Base-by-base conservation (phyloP, 2,888 invertebrate species). In the Phaedon cochleariae region DNA sequence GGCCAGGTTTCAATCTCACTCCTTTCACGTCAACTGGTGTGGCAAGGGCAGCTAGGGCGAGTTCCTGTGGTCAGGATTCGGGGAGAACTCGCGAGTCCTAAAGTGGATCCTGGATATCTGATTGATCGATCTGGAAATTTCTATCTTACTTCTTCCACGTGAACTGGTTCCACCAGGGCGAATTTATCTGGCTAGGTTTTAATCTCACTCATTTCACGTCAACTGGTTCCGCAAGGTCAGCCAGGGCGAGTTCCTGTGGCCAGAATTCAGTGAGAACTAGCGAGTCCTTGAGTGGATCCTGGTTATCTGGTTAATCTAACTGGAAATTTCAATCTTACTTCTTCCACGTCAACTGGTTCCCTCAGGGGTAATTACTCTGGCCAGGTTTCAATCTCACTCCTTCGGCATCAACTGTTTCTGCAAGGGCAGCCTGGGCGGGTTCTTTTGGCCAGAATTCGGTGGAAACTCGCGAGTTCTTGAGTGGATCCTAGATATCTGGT, bases 401-500 rank as follows among this genome's bases (percentile, higher is more conserved):
- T 99, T 97, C 90, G 98, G 99, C 82, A 98, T 99, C 62, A 99
- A 99, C 85, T 99, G 99, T 99, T 99, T 99, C 90, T 89, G 98
- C 68, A 97, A 97, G 82, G 88, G 89, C 73, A 84, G 85, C 0
- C 85, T 92, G 84, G 96, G 96, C 41, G 92, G 94, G 82, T 99
- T 98, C 88, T 86, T 99, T 74, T 99, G 99, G 99, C 99, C 99
- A 1, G 99, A 99, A 69, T 99, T 95, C 81, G 97, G 97, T 0
- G 99, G 99, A 73, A 99, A 99, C 83, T 90, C 93, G 6, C 90
- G 99, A 17, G 98, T 99, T 0, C 86, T 99, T n/a, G n/a, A n/a
- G n/a, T n/a, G n/a, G n/a, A n/a, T n/a, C n/a, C n/a, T n/a, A n/a
- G n/a, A n/a, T n/a, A n/a, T n/a, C n/a, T n/a, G n/a, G n/a, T n/a